Evolutionary conservation across 2,113 vertebrate species (phyloP), one percentile per base, ranked within the genome.

Genomic region (Antechinus stuartii): DNA sequence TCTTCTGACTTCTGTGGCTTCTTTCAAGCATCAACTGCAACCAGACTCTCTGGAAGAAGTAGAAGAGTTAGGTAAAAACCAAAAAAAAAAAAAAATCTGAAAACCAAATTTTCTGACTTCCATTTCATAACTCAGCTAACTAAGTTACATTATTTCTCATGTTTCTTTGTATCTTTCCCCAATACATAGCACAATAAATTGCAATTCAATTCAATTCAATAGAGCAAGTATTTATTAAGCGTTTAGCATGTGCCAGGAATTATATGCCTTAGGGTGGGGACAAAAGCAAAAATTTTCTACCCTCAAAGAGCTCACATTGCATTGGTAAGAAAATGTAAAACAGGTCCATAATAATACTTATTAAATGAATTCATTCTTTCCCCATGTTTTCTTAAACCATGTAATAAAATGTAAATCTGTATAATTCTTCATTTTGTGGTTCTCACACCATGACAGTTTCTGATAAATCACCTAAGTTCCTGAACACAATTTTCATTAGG

Each of bases 401-500:
- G 16, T 22, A 7, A 84, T 94, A 94, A 94, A 49, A 91, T 92
- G 54, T 35, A 54, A 47, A 25, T 68, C 47, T 94, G 96, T 96
- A 91, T 91, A 92, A 42, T 68, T 14, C 57, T 42, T 35, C 46
- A 56, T 90, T 9, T 50, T 50, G 53, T 92, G 54, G 61, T 76
- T 96, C 76, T 92, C 42, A 84, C 23, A 92, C 90, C 2, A 50
- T 56, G 53, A 94, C 22, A 50, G 95, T 96, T 96, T 94, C 90
- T 91, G 94, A 92, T 90, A 22, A 61, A 53, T n/a, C 89, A 91
- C 0, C 0, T 30, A 91, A 0, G 10, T 56, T 95, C 42, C 96
- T 97, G 47, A 93, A 92, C 94, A 93, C 35, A 92, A 56, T 42
- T 35, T 95, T 93, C 12, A 92, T 93, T 52, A 92, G 61, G 89